These are phyloP conservation scores for Patiria miniata DNA, from an alignment of 35 echinoderm and acorn worm species.

Conservation along the genomic window DNA sequence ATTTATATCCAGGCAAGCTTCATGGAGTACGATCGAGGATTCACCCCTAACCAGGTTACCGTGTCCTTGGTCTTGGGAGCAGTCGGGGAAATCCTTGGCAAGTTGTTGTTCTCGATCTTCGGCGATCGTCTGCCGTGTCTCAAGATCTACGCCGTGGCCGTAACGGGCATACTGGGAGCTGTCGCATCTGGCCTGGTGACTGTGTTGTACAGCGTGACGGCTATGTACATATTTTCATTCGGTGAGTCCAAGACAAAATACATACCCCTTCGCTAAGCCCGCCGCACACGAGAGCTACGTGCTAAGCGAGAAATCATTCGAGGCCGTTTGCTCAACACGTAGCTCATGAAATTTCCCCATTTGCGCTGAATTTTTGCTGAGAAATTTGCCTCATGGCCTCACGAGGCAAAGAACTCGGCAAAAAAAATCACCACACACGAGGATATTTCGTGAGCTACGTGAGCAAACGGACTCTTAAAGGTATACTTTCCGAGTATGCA, in stretches of 20 bases:
- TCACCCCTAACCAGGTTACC: not conserved
- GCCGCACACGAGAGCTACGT: no score
- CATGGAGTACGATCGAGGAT: slow-evolving; percentile 1
- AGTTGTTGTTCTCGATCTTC: not conserved
- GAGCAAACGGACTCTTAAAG: no score
- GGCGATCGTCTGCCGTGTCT: not conserved
- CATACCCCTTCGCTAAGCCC: no score
- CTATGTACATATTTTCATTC: not conserved
- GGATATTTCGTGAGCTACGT: no score
- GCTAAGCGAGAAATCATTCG: no score
- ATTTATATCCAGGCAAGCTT: not conserved
- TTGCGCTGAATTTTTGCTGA: no score
- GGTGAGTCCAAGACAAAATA: not conserved
- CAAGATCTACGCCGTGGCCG: not conserved
- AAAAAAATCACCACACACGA: no score
- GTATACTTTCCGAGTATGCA: no score
- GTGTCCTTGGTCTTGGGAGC: not conserved
- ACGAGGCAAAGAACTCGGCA: no score
- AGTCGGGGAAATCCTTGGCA: not conserved
- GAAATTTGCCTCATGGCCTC: no score
- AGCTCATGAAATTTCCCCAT: no score
- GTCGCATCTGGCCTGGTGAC: not conserved
- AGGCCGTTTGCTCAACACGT: no score
- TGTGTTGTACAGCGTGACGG: not conserved
- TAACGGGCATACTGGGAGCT: not conserved